Conservation (phyloP, 2,797 vertebrate species). For the Cuniculus paca region DNA sequence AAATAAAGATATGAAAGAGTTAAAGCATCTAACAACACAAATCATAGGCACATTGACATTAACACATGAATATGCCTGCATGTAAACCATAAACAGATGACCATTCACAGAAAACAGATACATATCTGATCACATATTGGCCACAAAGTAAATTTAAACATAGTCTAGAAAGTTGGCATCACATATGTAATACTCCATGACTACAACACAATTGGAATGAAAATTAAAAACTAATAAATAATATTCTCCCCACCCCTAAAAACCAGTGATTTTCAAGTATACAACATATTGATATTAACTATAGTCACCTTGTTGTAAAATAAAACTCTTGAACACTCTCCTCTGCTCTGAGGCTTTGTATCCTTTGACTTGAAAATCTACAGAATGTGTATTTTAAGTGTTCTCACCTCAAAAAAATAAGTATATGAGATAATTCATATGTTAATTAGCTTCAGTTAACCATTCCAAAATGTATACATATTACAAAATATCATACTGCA, state of each 20-base stretch:
- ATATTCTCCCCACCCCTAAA: background rate
- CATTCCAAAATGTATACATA: background rate
- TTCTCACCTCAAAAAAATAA: background rate
- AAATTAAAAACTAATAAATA: background rate
- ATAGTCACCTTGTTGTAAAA: background rate
- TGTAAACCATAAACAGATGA: background rate
- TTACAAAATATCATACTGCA: background rate
- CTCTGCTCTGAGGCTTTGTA: background rate
- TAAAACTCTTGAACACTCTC: background rate
- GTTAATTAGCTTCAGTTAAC: background rate
- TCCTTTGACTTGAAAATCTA: background rate
- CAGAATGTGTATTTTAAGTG: background rate
- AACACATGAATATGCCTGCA: background rate
- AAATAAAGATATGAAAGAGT: background rate
- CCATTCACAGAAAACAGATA: background rate
- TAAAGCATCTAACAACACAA: background rate
- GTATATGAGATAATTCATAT: background rate
- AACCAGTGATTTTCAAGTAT: background rate
- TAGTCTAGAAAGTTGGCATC: background rate
- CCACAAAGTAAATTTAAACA: background rate
- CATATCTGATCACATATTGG: background rate
- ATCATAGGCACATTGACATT: background rate
- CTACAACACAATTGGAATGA: background rate
- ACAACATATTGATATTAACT: background rate
- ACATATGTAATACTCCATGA: background rate